phyloP scores from a whole-genome alignment of 2,888 invertebrate species.

The Phlogophora meticulosa region DNA sequence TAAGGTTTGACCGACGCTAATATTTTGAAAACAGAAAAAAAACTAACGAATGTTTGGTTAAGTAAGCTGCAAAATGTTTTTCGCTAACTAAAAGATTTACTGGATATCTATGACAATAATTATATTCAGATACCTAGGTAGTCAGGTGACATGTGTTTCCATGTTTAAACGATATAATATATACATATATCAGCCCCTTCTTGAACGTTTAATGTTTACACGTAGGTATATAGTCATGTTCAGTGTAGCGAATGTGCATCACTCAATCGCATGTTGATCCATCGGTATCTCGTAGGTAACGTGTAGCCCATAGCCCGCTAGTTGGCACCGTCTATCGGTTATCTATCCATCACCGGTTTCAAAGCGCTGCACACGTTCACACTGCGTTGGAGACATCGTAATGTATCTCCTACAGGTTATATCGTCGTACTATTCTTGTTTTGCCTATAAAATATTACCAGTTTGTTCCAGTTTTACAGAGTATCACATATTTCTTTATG shows the following conservation, averaged over 20 bases:
- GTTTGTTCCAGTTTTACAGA: not conserved
- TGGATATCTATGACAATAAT: no score
- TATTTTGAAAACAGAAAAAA: not conserved
- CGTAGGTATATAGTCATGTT: slow-evolving; percentile 6
- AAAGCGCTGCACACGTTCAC: slow-evolving; percentile 43
- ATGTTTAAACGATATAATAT: not conserved
- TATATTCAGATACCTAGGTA: no score
- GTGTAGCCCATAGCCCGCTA: slow-evolving; percentile 15
- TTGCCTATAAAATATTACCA: not conserved
- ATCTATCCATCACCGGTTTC: slow-evolving; percentile 43
- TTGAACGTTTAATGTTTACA: not conserved
- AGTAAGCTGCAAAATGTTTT: no score
- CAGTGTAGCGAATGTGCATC: slow-evolving; percentile 22
- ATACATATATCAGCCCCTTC: not conserved
- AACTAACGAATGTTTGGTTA: not conserved
- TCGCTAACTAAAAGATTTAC: no score
- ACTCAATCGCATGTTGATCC: slow-evolving; percentile 38
- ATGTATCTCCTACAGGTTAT: slow-evolving; percentile 24
- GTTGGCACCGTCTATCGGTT: slow-evolving; percentile 23
- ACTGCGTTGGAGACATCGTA: slow-evolving; percentile 26
- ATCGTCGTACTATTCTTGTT: slow-evolving; percentile 9
- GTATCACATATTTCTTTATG: not conserved
- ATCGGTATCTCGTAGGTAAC: slow-evolving; percentile 32
- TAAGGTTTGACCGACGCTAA: not conserved
- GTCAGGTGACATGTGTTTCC: not conserved